These are phyloP conservation scores for Ferrisia virgata DNA, from an alignment of 2,888 invertebrate genomes.

Conservation along the genomic window DNA sequence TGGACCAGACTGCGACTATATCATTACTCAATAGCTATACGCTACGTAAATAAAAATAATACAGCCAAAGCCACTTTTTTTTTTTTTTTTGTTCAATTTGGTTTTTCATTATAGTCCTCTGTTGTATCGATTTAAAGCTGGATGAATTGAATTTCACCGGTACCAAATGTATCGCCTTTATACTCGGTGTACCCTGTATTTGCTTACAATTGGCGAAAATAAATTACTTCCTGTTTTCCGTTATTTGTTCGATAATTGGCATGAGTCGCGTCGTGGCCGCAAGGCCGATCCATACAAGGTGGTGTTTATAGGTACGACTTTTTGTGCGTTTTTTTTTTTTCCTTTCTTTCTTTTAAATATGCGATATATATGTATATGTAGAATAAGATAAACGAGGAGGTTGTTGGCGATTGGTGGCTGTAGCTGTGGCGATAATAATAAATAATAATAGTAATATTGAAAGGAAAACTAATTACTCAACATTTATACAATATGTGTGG, in stretches of 20 bases:
- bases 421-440: too few species aligned
- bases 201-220: neutral
- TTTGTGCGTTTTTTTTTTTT: too few species aligned
- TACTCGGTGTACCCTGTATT: neutral
- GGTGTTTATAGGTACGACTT: neutral
- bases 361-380: neutral
- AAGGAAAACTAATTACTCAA: slow-evolving; percentile 3
- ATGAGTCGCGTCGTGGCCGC: neutral
- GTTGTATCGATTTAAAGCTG: neutral
- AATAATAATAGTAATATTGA: too few species aligned
- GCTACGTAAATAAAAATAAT: neutral
- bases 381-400: too few species aligned
- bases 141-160: neutral
- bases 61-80: neutral
- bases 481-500: neutral
- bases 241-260: slow-evolving; percentile 25
- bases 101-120: neutral
- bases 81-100: neutral
- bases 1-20: neutral
- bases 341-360: too few species aligned
- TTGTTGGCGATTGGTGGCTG: too few species aligned
- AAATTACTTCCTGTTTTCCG: slow-evolving; percentile 33
- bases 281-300: neutral
- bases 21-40: neutral
- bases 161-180: neutral